Conservation (phyloP, 2,888 invertebrate genomes). For the Agonopterix heracliana region DNA sequence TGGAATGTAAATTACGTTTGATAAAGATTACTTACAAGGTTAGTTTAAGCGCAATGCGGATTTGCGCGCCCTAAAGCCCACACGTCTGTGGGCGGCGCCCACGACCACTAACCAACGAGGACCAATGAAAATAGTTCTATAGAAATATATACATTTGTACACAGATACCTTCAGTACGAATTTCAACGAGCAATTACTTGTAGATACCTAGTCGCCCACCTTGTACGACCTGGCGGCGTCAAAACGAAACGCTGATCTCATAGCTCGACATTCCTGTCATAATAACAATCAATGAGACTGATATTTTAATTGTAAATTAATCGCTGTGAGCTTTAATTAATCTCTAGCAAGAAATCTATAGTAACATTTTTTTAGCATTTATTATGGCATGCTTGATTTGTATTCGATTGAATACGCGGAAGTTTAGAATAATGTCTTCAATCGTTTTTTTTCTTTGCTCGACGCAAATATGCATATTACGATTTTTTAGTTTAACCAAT, state of each 20-base stretch:
- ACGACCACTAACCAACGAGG: constrained; percentile 27
- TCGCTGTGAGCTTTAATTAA: constrained; percentile 32
- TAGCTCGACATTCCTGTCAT: constrained; percentile 48
- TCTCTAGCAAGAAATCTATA: constrained; percentile 23
- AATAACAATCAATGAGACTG: constrained; percentile 42
- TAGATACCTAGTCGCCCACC: constrained; percentile 36
- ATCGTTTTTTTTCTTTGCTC: constrained; percentile 5
- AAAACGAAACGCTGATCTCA: constrained; percentile 40
- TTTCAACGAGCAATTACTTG: constrained; percentile 23
- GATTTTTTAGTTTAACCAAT: no score
- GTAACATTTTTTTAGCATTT: constrained; percentile 7
- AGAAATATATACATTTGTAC: neutral
- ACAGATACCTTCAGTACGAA: constrained; percentile 12
- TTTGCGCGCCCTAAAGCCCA: constrained; percentile 49
- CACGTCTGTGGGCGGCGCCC: constrained; percentile 34
- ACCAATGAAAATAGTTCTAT: constrained; percentile 16
- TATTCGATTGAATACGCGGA: constrained; percentile 24
- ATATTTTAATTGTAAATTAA: constrained; percentile 57
- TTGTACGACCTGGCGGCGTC: neutral
- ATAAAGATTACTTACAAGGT: constrained; percentile 40
- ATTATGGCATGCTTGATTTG: no score
- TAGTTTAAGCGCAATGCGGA: constrained; percentile 56
- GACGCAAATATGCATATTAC: no score
- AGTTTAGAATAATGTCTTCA: constrained; percentile 25
- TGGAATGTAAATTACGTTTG: constrained; percentile 29